Evolutionary conservation across 2,797 vertebrate species (phyloP), one percentile per base, ranked within the genome.

Genomic region (Tokudaia tokunoshimensis): DNA sequence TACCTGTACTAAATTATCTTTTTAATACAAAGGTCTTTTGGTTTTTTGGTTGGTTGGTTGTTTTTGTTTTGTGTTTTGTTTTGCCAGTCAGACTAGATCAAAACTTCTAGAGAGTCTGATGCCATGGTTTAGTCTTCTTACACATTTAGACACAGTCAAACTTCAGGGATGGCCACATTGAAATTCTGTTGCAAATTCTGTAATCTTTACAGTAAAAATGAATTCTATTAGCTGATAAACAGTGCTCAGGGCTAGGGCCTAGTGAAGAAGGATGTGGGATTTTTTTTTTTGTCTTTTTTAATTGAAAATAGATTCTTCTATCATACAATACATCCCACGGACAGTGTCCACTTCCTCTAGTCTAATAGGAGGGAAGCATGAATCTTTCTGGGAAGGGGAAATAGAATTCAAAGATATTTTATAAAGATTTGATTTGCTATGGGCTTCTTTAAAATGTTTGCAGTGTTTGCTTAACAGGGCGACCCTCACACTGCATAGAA

Each of bases 11-110:
- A 63, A 61, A 81, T 22, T 67, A 94, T 41, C 41, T 90, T 94
- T 92, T 76, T 76, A 96, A 78, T 88, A 52, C 84, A 96, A 89
- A 57, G 5, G n/a, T 44, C 86, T 78, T 92, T 80, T n/a, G 37
- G 1, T 6, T 14, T 75, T 44, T 37, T 37, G 37, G 37, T 41
- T 47, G 14, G 13, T 50, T 29, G 41, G 6, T 76, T 29, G 13
- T 26, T 75, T 41, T 44, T 26, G 9, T 26, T 24, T 44, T 44
- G 4, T 75, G 75, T 76, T 76, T 76, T 44, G 74, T 76, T 76
- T 76, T 15, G 44, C 47, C 13, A 47, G 26, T 31, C 26, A 76
- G 75, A 75, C 72, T 75, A 26, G 37, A 44, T 75, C 10, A 44
- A 44, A 75, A 75, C 72, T 75, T 44, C 10, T 44, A 12, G 72